These are phyloP conservation scores for Azemiops feae DNA, from an alignment of 2,113 vertebrate genomes.

Conservation along the genomic window DNA sequence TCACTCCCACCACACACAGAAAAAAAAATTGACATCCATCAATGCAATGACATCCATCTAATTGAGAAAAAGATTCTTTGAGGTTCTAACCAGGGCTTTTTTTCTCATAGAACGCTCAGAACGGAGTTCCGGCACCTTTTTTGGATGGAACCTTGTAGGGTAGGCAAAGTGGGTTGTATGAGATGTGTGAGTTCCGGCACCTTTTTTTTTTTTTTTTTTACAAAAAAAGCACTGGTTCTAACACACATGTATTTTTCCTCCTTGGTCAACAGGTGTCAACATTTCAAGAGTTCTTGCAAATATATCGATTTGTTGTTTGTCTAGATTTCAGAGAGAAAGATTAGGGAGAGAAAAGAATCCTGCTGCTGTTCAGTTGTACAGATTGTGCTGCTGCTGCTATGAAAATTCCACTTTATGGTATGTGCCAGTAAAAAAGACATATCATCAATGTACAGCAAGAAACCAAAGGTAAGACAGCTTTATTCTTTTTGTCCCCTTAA, in stretches of 20 bases:
- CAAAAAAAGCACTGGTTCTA: too few relatives aligned
- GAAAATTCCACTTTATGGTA: constrained; percentile 61
- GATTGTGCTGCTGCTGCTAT: constrained; percentile 66
- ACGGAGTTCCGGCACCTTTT: too few relatives aligned
- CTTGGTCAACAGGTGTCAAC: neutral
- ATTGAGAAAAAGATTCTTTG: neutral
- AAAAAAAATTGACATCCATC: neutral
- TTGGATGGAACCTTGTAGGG: too few relatives aligned
- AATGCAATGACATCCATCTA: neutral
- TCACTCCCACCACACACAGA: neutral
- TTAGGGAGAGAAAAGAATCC: constrained; percentile 44
- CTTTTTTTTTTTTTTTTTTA: too few relatives aligned
- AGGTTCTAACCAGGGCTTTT: neutral
- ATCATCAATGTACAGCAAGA: constrained; percentile 53
- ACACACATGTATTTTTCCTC: neutral
- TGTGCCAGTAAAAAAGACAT: constrained; percentile 65
- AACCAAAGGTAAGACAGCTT: constrained; percentile 63
- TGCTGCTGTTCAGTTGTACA: constrained; percentile 47
- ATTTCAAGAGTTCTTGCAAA: neutral
- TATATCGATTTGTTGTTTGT: constrained; percentile 24
- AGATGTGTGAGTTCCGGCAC: too few relatives aligned
- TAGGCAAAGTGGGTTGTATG: too few relatives aligned
- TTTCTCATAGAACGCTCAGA: too few relatives aligned
- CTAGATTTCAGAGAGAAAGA: constrained; percentile 16
- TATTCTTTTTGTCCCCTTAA: constrained; percentile 55